Base-by-base conservation (phyloP, 2,113 vertebrate species). In the Eolophus roseicapilla region DNA sequence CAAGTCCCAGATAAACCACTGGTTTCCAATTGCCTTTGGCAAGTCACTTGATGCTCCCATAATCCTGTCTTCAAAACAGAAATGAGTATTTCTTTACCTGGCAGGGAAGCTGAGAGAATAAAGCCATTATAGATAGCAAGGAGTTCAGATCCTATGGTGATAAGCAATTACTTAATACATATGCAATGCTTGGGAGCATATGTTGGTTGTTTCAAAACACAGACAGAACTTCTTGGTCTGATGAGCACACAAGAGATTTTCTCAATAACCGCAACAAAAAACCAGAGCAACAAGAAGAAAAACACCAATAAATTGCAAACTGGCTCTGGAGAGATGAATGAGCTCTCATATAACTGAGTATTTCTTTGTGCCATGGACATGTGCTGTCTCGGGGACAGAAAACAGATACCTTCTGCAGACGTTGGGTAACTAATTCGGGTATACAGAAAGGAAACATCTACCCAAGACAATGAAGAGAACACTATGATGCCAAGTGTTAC, bases 131-230 rank as follows among this genome's bases (percentile, higher is more conserved):
- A 86, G 62, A 60, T 13, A 37, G 64, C 64, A 76, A 76, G 19
- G 43, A 74, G 37, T 70, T 95, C 86, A 92, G 92, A 95, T 87
- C 81, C 70, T 87, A 29, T 2, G 57, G 52, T 27, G 88, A 93
- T 82, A 96, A 93, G 53, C 63, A 63, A 85, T 93, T 87, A 82
- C 73, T 88, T 89, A 71, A 94, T 65, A 82, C 60, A 52, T 6
- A 82, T 2, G 47, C 44, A 79, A 27, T 21, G 16, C 37, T 68
- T 91, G 57, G 65, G 80, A 96, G 57, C 46, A n/a, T 47, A 33
- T 39, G 52, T 24, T 62, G 23, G 20, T n/a, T 92, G 81, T 94
- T 96, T 94, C 6, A 6, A 91, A 92, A 93, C 10, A 73, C 0
- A 92, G 44, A 73, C 16, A 50, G 15, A 94, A 79, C 49, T 76